These are phyloP conservation scores for Scolanthus callimorphus DNA, from an alignment of 92 coral and sea anemone genomes.

Conservation along the genomic window DNA sequence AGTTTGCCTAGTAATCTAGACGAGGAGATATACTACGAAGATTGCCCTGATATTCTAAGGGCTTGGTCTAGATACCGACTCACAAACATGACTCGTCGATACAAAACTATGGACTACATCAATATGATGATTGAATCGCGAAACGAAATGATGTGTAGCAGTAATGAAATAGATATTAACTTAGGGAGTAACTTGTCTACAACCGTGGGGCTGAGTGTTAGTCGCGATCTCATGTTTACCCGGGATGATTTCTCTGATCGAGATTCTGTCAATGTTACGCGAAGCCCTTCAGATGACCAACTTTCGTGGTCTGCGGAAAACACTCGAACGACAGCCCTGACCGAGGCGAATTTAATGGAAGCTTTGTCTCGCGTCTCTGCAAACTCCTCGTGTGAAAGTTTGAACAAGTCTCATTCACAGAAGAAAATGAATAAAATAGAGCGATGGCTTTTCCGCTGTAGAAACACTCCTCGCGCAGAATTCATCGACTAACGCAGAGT, in stretches of 20 bases:
- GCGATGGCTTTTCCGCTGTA: constrained; percentile 74
- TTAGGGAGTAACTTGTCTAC: constrained; percentile 59
- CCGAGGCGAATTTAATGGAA: constrained; percentile 65
- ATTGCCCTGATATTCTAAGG: constrained; percentile 80
- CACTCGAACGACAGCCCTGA: constrained; percentile 23
- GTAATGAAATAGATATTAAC: constrained; percentile 39
- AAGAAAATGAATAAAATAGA: constrained; percentile 65
- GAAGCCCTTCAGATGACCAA: constrained; percentile 82
- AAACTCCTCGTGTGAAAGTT: constrained; percentile 62
- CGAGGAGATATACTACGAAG: constrained; percentile 74
- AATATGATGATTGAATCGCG: constrained; percentile 68
- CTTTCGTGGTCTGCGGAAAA: constrained; percentile 51
- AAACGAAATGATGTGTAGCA: constrained; percentile 21
- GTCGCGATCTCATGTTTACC: constrained; percentile 67
- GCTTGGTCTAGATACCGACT: constrained; percentile 87
- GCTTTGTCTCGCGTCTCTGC: constrained; percentile 53
- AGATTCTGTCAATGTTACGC: constrained; percentile 71
- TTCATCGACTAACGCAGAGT: constrained; percentile 10
- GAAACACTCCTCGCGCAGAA: constrained; percentile 34
- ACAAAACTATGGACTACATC: constrained; percentile 90
- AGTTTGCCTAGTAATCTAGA: constrained; percentile 82
- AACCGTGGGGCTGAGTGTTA: constrained; percentile 67
- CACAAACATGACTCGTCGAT: constrained; percentile 81
- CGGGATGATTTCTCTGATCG: constrained; percentile 52
- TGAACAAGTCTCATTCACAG: constrained; percentile 33